phyloP scores from a whole-genome alignment of 92 coral and sea anemone genomes.

The Actinernus sp. region DNA sequence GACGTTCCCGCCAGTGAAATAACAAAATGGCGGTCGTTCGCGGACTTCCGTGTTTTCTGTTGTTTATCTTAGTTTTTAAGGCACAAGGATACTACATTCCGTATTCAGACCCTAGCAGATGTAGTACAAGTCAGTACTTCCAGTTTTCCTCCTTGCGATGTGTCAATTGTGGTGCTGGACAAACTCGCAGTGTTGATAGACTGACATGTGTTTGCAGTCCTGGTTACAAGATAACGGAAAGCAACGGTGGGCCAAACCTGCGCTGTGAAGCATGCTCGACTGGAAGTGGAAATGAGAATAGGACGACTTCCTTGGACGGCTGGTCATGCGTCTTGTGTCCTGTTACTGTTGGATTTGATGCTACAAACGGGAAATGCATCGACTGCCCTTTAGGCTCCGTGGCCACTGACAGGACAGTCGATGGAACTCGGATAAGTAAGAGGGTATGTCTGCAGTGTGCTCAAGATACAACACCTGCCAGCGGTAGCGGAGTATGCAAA shows the following conservation, averaged over 20 bases:
- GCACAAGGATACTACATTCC: slow-evolving; percentile 44
- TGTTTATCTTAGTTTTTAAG: slow-evolving; percentile 6
- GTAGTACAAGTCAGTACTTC: slow-evolving; percentile 62
- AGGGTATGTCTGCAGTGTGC: slow-evolving; percentile 71
- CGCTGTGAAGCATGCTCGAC: slow-evolving; percentile 43
- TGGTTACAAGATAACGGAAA: slow-evolving; percentile 57
- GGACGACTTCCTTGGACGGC: slow-evolving; percentile 79
- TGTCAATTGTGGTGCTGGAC: slow-evolving; percentile 57
- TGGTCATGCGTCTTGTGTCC: slow-evolving; percentile 87
- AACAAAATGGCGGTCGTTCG: slow-evolving; percentile 24
- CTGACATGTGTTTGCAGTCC: slow-evolving; percentile 72
- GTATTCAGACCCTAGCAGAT: slow-evolving; percentile 54
- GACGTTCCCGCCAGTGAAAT: slow-evolving; percentile 1
- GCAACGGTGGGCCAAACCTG: slow-evolving; percentile 54
- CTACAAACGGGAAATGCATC: slow-evolving; percentile 52
- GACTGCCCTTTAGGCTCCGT: slow-evolving; percentile 54
- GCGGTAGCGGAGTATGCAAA: slow-evolving; percentile 33
- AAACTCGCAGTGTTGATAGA: slow-evolving; percentile 41
- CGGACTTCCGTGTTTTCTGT: slow-evolving; percentile 8
- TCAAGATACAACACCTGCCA: slow-evolving; percentile 58
- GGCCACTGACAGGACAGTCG: slow-evolving; percentile 61
- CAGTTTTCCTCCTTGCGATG: slow-evolving; percentile 77
- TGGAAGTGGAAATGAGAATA: slow-evolving; percentile 21
- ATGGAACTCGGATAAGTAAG: slow-evolving; percentile 20
- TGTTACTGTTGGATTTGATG: slow-evolving; percentile 54